phyloP scores from a whole-genome alignment of 2,888 invertebrate genomes.

The Itoplectis maculator region DNA sequence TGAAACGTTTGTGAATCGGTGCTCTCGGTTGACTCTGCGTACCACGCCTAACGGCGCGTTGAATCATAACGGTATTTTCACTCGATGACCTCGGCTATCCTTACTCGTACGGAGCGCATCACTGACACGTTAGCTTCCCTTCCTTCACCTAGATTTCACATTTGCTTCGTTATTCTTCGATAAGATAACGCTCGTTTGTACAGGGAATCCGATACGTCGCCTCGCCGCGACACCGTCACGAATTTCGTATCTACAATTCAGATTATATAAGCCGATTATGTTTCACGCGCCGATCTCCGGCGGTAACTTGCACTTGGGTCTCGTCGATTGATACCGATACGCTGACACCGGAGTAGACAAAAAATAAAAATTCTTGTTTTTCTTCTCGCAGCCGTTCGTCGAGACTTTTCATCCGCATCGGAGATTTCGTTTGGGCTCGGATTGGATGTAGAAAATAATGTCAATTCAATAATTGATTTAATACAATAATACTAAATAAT shows the following conservation, averaged over 20 bases:
- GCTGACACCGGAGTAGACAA: no score
- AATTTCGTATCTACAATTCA: constrained; percentile 11
- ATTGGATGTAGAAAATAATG: constrained; percentile 45
- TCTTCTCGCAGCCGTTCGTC: no score
- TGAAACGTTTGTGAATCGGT: not conserved
- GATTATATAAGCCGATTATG: constrained; percentile 13
- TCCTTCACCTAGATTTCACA: not conserved
- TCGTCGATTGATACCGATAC: not conserved
- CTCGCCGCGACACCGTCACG: not conserved
- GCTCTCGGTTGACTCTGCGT: not conserved
- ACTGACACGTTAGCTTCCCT: not conserved
- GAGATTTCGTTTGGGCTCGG: constrained; percentile 20
- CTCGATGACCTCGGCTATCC: constrained; percentile 49
- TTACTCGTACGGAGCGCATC: constrained; percentile 23
- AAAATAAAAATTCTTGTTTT: no score
- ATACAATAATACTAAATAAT: constrained; percentile 79
- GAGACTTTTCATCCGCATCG: not conserved
- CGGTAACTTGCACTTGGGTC: not conserved
- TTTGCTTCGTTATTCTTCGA: constrained; percentile 34
- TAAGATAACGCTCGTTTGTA: constrained; percentile 43
- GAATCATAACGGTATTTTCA: constrained; percentile 67
- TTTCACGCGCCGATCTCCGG: not conserved
- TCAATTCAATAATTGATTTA: constrained; percentile 62
- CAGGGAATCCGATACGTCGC: not conserved
- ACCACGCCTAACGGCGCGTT: constrained; percentile 60